Evolutionary conservation across 2,113 vertebrate species (phyloP).

Genomic region (Heterotilapia buettikoferi): DNA sequence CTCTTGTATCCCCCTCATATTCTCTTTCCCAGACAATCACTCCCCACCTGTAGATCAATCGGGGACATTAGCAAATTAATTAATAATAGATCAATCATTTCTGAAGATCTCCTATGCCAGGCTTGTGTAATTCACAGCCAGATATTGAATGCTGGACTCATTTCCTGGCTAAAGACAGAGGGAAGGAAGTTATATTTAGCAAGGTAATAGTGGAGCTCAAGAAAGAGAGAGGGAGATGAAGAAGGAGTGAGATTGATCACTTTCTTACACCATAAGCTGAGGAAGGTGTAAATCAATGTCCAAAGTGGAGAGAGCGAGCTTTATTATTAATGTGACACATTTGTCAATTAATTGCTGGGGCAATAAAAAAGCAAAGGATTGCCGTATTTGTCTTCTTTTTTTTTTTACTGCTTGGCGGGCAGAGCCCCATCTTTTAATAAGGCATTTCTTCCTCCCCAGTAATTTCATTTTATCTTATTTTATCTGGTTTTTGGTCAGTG

Average conservation of each 20-base stretch:
- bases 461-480: constrained; percentile 1
- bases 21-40: not conserved
- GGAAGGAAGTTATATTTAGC: constrained; percentile 67
- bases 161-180: constrained; percentile 60
- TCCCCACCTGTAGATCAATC: constrained; percentile 23
- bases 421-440: constrained; percentile 4
- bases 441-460: not conserved
- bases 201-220: constrained; percentile 52
- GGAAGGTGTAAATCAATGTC: constrained; percentile 67
- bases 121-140: constrained; percentile 15
- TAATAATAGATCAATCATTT: constrained; percentile 56
- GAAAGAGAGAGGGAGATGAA: constrained; percentile 25
- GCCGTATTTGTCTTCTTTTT: not conserved
- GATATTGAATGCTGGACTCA: constrained; percentile 55
- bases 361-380: constrained; percentile 40
- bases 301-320: constrained; percentile 53
- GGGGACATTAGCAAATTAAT: constrained; percentile 36
- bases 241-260: constrained; percentile 54
- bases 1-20: not conserved
- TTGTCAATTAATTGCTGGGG: constrained; percentile 54
- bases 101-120: constrained; percentile 12
- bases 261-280: constrained; percentile 52
- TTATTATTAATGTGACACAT: constrained; percentile 63
- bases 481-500: not conserved
- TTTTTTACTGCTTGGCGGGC: not conserved